Conservation (phyloP, 2,113 vertebrate genomes). For the Taurulus bubalis region DNA sequence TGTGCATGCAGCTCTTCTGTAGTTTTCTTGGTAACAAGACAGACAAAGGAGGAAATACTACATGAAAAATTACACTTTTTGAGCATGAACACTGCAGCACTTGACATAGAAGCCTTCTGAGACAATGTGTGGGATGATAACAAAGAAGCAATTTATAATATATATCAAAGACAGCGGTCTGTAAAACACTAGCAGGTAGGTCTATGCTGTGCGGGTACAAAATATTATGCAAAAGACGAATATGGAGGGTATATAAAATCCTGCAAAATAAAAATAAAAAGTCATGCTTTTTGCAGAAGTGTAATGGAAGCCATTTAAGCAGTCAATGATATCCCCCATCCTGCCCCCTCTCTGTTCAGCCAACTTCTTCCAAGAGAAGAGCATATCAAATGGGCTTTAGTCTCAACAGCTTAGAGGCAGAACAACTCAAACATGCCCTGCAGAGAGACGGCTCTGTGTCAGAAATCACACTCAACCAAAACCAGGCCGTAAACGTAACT, state of each 20-base stretch:
- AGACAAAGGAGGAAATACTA: constrained; percentile 63
- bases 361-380: constrained; percentile 76
- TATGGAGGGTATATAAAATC: constrained; percentile 73
- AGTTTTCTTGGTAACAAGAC: constrained; percentile 54
- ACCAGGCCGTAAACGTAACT: constrained; percentile 46
- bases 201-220: constrained; percentile 67
- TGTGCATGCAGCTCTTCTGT: constrained; percentile 60
- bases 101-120: constrained; percentile 78
- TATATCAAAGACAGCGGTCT: constrained; percentile 59
- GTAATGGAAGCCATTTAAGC: constrained; percentile 83
- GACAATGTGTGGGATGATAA: constrained; percentile 80
- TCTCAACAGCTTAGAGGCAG: constrained; percentile 76
- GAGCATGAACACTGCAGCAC: constrained; percentile 73
- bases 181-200: constrained; percentile 69
- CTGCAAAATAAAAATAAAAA: constrained; percentile 65
- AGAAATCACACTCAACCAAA: constrained; percentile 70
- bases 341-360: constrained; percentile 75
- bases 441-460: constrained; percentile 72
- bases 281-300: constrained; percentile 79
- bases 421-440: constrained; percentile 74
- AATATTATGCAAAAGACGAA: constrained; percentile 76
- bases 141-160: constrained; percentile 70
- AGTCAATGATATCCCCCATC: constrained; percentile 83
- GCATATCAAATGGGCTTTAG: constrained; percentile 81
- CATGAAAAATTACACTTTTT: constrained; percentile 67